phyloP scores from a whole-genome alignment of 2,113 vertebrate species.

The Rhegmatorhina hoffmannsi region DNA sequence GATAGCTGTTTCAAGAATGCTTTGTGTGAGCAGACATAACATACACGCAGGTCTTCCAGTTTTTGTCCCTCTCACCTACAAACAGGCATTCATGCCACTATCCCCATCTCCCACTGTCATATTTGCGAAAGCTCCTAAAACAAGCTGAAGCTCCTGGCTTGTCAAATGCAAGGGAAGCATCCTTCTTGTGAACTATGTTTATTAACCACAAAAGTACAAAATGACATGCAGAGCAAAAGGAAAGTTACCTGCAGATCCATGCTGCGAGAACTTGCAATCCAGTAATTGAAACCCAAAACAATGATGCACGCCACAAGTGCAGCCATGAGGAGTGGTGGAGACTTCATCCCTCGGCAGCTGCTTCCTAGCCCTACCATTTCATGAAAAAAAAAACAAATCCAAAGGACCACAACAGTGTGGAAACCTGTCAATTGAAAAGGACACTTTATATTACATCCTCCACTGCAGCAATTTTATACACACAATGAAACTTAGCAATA shows the following conservation, averaged over 20 bases:
- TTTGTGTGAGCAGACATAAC: neutral
- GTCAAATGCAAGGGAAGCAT: neutral
- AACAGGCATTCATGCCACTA: neutral
- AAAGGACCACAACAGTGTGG: neutral
- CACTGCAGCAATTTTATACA: neutral
- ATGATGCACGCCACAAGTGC: conserved; percentile 86
- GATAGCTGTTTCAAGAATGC: neutral
- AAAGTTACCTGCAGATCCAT: conserved; percentile 85
- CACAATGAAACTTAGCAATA: neutral
- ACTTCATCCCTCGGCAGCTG: conserved; percentile 87
- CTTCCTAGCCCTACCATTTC: conserved; percentile 88
- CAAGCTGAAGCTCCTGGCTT: neutral
- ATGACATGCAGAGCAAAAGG: neutral
- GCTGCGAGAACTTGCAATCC: conserved; percentile 90
- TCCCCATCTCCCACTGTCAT: neutral
- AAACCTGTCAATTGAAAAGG: conserved; percentile 54
- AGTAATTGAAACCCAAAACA: conserved; percentile 93
- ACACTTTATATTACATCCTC: neutral
- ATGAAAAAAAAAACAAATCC: neutral
- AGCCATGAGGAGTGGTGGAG: conserved; percentile 86
- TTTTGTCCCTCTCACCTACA: neutral
- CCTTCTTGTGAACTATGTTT: neutral
- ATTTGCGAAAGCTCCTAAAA: neutral
- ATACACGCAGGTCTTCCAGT: neutral
- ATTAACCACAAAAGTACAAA: neutral